Evolutionary conservation across 1,140 invertebrate genomes (phyloP).

Genomic region (Temnothorax longispinosus): DNA sequence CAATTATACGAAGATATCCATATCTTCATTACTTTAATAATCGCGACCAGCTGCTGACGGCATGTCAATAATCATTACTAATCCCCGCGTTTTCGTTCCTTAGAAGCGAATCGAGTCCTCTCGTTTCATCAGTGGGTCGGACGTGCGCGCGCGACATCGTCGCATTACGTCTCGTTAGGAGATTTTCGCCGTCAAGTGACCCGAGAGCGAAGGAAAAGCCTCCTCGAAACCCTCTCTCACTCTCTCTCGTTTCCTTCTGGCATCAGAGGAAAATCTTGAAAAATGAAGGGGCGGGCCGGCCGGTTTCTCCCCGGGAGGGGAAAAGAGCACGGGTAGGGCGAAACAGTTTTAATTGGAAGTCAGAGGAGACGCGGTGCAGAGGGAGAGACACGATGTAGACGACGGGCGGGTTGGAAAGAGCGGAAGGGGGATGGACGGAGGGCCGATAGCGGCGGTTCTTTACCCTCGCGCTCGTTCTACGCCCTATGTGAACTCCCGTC

Average conservation of each 20-base stretch:
- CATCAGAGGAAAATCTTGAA: conserved; percentile 76
- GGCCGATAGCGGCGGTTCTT: conserved; percentile 65
- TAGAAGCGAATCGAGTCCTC: conserved; percentile 20
- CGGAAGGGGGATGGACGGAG: neutral
- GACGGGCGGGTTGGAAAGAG: neutral
- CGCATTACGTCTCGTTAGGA: conserved; percentile 66
- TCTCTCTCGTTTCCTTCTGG: conserved; percentile 41
- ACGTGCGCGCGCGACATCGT: conserved; percentile 16
- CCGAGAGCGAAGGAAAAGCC: conserved; percentile 47
- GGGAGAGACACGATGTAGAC: conserved; percentile 5
- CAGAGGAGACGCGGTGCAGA: conserved; percentile 42
- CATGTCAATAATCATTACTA: conserved; percentile 41
- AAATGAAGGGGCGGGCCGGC: conserved; percentile 66
- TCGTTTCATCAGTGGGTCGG: conserved; percentile 20
- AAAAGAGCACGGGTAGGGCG: conserved; percentile 60
- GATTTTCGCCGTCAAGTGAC: conserved; percentile 70
- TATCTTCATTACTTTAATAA: neutral
- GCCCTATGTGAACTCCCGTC: conserved; percentile 27
- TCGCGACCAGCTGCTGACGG: neutral
- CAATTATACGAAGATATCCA: neutral
- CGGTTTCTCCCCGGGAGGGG: neutral
- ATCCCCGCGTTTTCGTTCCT: conserved; percentile 37
- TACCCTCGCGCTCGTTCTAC: conserved; percentile 64
- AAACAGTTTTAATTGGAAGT: conserved; percentile 81
- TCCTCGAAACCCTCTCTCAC: conserved; percentile 41